Evolutionary conservation across 1,140 invertebrate species (phyloP).

Genomic region (Drosophila gunungcola): DNA sequence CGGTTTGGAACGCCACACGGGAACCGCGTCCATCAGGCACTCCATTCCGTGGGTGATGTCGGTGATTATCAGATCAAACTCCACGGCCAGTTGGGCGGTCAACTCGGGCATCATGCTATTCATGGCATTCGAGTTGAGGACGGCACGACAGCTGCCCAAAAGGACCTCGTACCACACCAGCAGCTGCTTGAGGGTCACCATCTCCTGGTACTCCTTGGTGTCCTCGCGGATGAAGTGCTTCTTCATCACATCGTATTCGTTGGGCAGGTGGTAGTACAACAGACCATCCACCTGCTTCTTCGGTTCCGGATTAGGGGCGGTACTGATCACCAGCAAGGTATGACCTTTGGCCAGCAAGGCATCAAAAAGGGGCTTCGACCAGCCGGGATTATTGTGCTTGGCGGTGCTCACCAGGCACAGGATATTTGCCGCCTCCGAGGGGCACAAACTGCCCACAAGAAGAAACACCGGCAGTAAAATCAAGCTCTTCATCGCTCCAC

Average conservation of each 20-base stretch:
- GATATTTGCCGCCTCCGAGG: conserved; percentile 40
- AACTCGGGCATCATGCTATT: not conserved
- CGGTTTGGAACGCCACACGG: conserved; percentile 15
- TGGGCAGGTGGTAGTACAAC: conserved; percentile 22
- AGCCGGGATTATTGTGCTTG: conserved; percentile 49
- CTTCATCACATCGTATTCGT: conserved; percentile 45
- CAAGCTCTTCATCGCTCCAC: conserved; percentile 37
- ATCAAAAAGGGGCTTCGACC: conserved; percentile 50
- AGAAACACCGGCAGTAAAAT: conserved; percentile 23
- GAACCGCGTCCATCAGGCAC: conserved; percentile 42
- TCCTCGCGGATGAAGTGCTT: conserved; percentile 36
- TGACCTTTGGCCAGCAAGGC: conserved; percentile 57
- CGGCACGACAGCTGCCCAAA: conserved; percentile 42
- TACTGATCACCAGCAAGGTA: conserved; percentile 36
- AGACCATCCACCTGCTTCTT: conserved; percentile 2
- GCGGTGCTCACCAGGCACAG: conserved; percentile 53
- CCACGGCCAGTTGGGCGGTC: not conserved
- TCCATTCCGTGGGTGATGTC: conserved; percentile 59
- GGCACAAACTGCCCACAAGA: not conserved
- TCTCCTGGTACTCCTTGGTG: not conserved
- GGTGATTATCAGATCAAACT: conserved; percentile 67
- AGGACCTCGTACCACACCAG: conserved; percentile 59
- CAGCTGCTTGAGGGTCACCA: conserved; percentile 43
- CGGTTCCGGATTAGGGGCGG: not conserved
- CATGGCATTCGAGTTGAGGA: conserved; percentile 1